These are phyloP conservation scores for Neosalanx taihuensis DNA, from an alignment of 2,797 vertebrate genomes.

Conservation along the genomic window DNA sequence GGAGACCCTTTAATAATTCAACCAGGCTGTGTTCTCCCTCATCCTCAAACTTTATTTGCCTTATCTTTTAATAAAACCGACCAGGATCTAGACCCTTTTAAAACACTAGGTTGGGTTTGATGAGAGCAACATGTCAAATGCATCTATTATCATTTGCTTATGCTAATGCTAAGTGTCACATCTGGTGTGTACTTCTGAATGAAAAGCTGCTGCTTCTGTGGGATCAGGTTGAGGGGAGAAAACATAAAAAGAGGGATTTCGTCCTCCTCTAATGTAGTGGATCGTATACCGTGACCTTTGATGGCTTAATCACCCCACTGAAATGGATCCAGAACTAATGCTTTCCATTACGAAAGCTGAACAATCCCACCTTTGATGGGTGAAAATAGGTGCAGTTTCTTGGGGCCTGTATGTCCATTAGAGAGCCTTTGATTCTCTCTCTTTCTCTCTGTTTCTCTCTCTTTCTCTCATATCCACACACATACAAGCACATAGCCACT, in stretches of 20 bases:
- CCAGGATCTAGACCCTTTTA: conserved; percentile 22
- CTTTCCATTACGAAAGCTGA: conserved; percentile 37
- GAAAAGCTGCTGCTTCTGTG: conserved; percentile 40
- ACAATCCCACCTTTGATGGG: conserved; percentile 48
- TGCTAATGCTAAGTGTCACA: conserved; percentile 35
- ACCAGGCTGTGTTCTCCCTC: neutral
- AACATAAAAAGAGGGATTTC: conserved; percentile 3
- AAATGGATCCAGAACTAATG: conserved; percentile 55
- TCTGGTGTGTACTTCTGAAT: conserved; percentile 46
- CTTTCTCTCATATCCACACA: neutral
- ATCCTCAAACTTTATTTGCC: neutral
- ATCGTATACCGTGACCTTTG: conserved; percentile 45
- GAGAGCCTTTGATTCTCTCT: conserved; percentile 7
- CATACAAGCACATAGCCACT: neutral
- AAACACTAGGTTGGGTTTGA: conserved; percentile 12
- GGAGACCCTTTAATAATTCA: neutral
- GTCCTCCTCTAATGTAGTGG: conserved; percentile 28
- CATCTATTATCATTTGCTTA: conserved; percentile 12
- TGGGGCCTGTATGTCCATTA: conserved; percentile 40
- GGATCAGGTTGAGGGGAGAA: conserved; percentile 38
- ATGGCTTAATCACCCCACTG: conserved; percentile 60
- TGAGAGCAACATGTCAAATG: conserved; percentile 20
- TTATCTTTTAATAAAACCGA: conserved; percentile 5
- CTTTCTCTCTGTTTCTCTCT: neutral
- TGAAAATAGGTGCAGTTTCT: conserved; percentile 39